phyloP scores from a whole-genome alignment of 2,888 invertebrate genomes.

The Hypercompe scribonia region DNA sequence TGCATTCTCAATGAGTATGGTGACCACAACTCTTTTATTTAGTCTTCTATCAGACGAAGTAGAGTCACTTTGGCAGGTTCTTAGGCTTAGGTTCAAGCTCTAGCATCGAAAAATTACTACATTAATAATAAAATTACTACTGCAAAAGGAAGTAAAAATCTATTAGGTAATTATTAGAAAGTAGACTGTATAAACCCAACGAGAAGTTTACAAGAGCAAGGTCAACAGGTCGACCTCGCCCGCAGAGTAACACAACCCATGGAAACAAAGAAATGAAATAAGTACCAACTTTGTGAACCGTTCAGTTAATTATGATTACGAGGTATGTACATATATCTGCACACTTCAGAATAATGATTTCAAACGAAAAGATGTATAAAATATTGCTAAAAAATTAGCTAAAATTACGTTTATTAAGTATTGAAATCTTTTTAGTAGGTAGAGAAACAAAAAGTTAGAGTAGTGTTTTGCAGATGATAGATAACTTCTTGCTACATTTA shows the following conservation, averaged over 20 bases:
- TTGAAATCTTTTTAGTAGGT: no score
- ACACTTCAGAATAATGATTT: background rate
- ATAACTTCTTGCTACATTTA: no score
- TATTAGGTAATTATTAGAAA: background rate
- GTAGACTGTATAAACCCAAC: constrained; percentile 2
- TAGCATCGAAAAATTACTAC: background rate
- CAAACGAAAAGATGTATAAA: background rate
- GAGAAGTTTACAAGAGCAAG: constrained; percentile 1
- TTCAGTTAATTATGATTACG: background rate
- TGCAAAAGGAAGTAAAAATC: background rate
- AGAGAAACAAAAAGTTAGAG: no score
- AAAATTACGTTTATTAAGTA: no score
- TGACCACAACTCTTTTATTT: no score
- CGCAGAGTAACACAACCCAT: background rate
- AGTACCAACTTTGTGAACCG: background rate
- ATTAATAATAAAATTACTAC: background rate
- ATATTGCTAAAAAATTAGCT: no score
- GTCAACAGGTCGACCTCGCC: background rate
- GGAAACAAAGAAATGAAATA: background rate
- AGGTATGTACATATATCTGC: no score
- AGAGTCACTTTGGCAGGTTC: no score
- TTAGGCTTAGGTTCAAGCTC: background rate
- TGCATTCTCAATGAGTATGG: no score
- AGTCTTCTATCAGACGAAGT: no score
- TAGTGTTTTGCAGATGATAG: no score